Evolutionary conservation across 2,797 vertebrate species (phyloP), one percentile per base, ranked within the genome.

Genomic region (Babyrousa celebensis): DNA sequence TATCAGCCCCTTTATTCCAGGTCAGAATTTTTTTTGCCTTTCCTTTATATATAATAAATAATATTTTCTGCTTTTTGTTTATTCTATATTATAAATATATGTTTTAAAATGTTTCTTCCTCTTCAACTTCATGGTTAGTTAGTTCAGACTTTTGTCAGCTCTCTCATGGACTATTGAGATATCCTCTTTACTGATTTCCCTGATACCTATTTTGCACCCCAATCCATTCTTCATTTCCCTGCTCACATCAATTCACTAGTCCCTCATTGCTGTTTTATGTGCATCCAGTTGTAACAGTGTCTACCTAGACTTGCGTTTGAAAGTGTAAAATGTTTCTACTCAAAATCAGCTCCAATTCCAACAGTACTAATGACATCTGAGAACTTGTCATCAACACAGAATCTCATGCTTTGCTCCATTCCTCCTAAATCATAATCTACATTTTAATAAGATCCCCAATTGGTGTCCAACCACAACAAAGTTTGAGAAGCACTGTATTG

Each of bases 51-150:
- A 15, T 20, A 78, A 27, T 40, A 75, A 85, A 48, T 80, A 52
- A 52, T 83, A 63, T 78, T 29, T 75, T 48, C 1, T 6, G 25
- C 2, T 90, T 75, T 95, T 23, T 93, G 6, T 21, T 67, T 32
- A 60, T 40, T 78, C 25, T 89, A 29, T 1, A 56, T 36, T 14
- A 85, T 16, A 93, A 91, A 82, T 68, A 79, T 40, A 4, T 75
- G 21, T 67, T 85, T 32, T 60, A 89, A 94, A 71, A 72, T 68
- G 29, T 40, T 79, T 91, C 23, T 82, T 85, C 1, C 3, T 86
- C 52, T 85, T 94, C 29, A 92, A n/a, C 36, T 93, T 96, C 17
- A 65, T 60, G 43, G 25, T 75, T 88, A 68, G 21, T 75, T 86
- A 71, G 4, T 74, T 71, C n/a, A 74, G 23, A 94, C 18, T 40